Percentiles rank a stretch among this genome's conserved stretches.
These are phyloP conservation scores for Ischnus inquisitorius DNA, from an alignment of 2,888 invertebrate species.

Conservation along the genomic window DNA sequence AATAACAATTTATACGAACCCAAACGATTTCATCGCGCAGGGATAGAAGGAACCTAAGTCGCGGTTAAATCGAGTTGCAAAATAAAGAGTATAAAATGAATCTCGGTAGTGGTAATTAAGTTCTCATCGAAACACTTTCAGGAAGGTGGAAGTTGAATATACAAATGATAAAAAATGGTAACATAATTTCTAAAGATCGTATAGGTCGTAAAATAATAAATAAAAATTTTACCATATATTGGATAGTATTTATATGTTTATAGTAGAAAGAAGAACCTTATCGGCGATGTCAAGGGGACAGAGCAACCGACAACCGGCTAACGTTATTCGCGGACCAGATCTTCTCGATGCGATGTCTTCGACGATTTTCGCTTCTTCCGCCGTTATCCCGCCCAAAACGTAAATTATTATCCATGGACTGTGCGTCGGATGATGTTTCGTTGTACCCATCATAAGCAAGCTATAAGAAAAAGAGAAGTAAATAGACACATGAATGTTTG, in stretches of 20 bases:
- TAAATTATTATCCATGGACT: constrained; percentile 89
- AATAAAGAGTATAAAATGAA: too few relatives aligned
- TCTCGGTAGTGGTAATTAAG: too few relatives aligned
- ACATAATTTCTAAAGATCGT: too few relatives aligned
- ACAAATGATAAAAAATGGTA: too few relatives aligned
- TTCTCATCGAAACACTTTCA: too few relatives aligned
- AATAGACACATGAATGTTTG: neutral
- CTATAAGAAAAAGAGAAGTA: constrained; percentile 83
- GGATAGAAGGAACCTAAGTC: too few relatives aligned
- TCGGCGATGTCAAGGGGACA: constrained; percentile 81
- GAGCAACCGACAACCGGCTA: constrained; percentile 81
- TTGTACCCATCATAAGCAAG: constrained; percentile 86
- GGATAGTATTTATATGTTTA: constrained; percentile 69
- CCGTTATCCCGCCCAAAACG: constrained; percentile 89
- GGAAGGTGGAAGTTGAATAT: too few relatives aligned
- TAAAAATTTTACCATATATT: neutral
- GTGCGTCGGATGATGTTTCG: constrained; percentile 88
- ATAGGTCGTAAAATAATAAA: constrained; percentile 9
- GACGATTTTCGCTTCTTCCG: constrained; percentile 88
- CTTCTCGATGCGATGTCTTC: constrained; percentile 79
- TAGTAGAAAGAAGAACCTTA: constrained; percentile 77
- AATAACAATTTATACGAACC: too few relatives aligned
- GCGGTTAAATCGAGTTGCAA: too few relatives aligned
- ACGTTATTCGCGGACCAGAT: constrained; percentile 74
- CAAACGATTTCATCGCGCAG: too few relatives aligned